Evolutionary conservation across 2,888 invertebrate species (phyloP), one percentile per base, ranked within the genome.

Genomic region (Ellobium chinense): DNA sequence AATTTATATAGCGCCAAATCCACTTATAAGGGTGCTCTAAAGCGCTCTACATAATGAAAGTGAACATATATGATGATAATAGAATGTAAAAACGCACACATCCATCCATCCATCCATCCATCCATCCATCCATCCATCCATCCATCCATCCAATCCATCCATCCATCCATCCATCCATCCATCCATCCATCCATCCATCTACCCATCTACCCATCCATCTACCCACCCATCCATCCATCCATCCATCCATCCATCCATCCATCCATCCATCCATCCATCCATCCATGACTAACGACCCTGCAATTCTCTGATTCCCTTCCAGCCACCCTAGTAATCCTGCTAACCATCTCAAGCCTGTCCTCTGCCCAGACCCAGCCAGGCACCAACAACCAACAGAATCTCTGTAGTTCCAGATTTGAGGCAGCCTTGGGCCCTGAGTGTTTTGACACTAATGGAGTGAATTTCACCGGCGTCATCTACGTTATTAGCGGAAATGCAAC

Each of bases 401-500:
- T 36, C 2, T 83, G 83, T 60, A 76, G 77, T 14, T 36, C 37
- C 18, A 37, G 76, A 46, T 79, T 83, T 34, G 81, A 83, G n/a
- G 60, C 69, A 0, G 75, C 76, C 24, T 58, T 83, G 12, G 77
- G 66, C 24, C 56, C 68, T 14, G 56, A 73, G 54, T 83, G 83
- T 36, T 79, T 81, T 37, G 37, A 68, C 3, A 18, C 81, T 27
- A 54, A 79, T 37, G 81, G 81, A 14, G 69, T 83, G 27, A 77
- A 81, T 54, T 83, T 82, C 54, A 78, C 79, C 14, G 83, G 83
- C 3, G 69, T 81, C 24, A 62, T 83, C 14, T 83, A 66, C 68
- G 46, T 83, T 69, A 27, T 83, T n/a, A 77, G 81, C 24, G 68
- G 76, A 7, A 83, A 83, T 65, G 54, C 60, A 12, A 73, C 83